Evolutionary conservation across 2,888 invertebrate genomes (phyloP).

Genomic region (Deilephila porcellus): DNA sequence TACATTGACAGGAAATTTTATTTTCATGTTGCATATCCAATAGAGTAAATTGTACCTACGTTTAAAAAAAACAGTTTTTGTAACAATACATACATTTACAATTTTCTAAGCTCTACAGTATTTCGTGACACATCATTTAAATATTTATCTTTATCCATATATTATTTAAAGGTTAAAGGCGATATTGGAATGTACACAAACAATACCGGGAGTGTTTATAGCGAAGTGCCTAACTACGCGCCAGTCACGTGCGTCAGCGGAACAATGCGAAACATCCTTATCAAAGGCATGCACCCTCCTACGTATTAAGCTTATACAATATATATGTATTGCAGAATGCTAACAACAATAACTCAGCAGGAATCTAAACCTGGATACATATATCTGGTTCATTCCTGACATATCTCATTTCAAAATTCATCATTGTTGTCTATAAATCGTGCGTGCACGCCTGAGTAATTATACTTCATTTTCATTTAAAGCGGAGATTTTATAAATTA

Average conservation of each 20-base stretch:
- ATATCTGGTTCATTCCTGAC: slow-evolving; percentile 65
- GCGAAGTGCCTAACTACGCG: slow-evolving; percentile 33
- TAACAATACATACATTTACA: too few species aligned
- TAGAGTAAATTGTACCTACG: too few species aligned
- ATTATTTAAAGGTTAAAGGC: not conserved
- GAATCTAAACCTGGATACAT: slow-evolving; percentile 66
- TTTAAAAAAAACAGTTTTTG: too few species aligned
- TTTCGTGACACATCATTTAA: too few species aligned
- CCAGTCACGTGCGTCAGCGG: slow-evolving; percentile 60
- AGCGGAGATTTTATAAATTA: too few species aligned
- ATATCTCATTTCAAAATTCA: slow-evolving; percentile 48
- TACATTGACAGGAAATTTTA: too few species aligned
- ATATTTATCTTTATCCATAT: not conserved
- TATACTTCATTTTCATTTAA: too few species aligned
- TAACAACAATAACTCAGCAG: slow-evolving; percentile 72
- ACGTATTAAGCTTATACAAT: slow-evolving; percentile 64
- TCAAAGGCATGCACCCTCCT: slow-evolving; percentile 79
- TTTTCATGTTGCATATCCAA: too few species aligned
- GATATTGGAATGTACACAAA: not conserved
- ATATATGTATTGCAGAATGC: slow-evolving; percentile 60
- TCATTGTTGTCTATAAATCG: not conserved
- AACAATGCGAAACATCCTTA: slow-evolving; percentile 77
- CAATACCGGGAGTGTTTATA: slow-evolving; percentile 10
- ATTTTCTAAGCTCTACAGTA: too few species aligned
- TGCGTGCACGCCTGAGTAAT: not conserved